Percentiles rank a stretch among this genome's conserved stretches.
phyloP scores from a whole-genome alignment of 2,888 invertebrate species.

The Bimastos eiseni region DNA sequence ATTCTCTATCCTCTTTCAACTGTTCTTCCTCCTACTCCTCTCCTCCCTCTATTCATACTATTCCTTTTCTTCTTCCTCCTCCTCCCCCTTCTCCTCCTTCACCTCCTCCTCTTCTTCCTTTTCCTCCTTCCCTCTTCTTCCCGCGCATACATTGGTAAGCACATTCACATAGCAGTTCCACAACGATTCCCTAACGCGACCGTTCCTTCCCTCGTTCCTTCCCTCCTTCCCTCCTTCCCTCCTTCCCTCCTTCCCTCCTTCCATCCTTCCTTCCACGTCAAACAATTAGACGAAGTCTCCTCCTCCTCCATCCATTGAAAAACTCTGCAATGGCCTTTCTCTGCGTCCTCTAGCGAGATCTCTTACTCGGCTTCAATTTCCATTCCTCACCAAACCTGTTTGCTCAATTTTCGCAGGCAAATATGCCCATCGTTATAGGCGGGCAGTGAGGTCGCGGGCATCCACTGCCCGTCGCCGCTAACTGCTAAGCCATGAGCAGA shows the following conservation, averaged over 20 bases:
- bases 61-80: constrained; percentile 1
- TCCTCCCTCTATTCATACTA: not conserved
- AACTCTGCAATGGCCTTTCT: not conserved
- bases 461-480: not conserved
- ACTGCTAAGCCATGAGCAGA: not conserved
- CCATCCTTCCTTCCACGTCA: not conserved
- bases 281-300: not conserved
- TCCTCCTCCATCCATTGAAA: not conserved
- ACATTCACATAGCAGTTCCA: not conserved
- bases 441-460: not conserved
- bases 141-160: not conserved
- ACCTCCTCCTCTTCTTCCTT: not conserved
- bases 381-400: not conserved
- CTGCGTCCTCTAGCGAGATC: not conserved
- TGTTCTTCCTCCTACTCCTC: constrained; percentile 8
- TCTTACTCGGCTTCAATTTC: not conserved
- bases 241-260: not conserved
- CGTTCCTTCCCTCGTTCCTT: not conserved
- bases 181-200: not conserved
- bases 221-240: not conserved
- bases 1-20: not conserved
- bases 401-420: not conserved
- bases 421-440: not conserved
- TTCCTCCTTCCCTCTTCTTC: not conserved
- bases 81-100: not conserved